Conservation (phyloP, 2,888 invertebrate genomes). For the Lithodes maja region DNA sequence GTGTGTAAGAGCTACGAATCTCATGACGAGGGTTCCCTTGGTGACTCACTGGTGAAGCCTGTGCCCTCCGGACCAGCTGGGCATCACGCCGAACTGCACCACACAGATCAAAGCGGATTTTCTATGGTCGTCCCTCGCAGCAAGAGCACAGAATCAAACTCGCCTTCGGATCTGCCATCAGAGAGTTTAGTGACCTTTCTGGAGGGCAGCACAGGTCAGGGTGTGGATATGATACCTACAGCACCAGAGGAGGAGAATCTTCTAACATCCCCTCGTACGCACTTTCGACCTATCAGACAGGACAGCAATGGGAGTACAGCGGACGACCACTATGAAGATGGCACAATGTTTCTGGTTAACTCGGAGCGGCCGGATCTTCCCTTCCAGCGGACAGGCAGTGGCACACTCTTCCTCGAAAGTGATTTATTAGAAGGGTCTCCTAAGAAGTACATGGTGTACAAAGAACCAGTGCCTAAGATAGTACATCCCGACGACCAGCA, state of each 20-base stretch:
- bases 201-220: not conserved
- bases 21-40: constrained; percentile 41
- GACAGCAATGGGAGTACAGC: constrained; percentile 73
- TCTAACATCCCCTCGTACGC: constrained; percentile 82
- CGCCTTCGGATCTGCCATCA: constrained; percentile 18
- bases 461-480: constrained; percentile 73
- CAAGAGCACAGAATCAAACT: constrained; percentile 43
- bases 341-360: constrained; percentile 83
- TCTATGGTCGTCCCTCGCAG: constrained; percentile 64
- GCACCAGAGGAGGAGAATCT: constrained; percentile 66
- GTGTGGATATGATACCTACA: constrained; percentile 20
- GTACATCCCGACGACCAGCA: constrained; percentile 32
- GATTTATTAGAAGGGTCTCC: constrained; percentile 73
- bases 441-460: constrained; percentile 76
- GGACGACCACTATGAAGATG: constrained; percentile 80
- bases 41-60: constrained; percentile 30
- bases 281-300: constrained; percentile 87
- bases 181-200: constrained; percentile 24
- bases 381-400: constrained; percentile 82
- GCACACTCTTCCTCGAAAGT: constrained; percentile 79
- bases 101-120: constrained; percentile 65
- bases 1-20: constrained; percentile 61
- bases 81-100: constrained; percentile 64
- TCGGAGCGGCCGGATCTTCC: constrained; percentile 80
- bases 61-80: constrained; percentile 63